A percentile compares a stretch with the other conserved stretches of the same genome.
Evolutionary conservation across 2,888 invertebrate genomes (phyloP).

Genomic region (Trilocha varians): DNA sequence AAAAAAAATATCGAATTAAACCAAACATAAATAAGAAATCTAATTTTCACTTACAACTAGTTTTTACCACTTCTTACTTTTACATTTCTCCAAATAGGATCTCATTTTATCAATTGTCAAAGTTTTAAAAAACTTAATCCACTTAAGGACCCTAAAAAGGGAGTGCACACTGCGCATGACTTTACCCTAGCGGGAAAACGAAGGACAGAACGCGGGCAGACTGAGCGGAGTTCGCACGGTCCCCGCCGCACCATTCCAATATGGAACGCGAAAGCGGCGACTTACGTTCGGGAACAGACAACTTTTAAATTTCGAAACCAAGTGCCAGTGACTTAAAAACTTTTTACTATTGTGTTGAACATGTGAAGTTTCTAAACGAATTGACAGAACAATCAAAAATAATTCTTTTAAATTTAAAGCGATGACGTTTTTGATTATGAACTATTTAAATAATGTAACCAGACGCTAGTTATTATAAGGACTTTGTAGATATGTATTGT

Average conservation of each 20-base stretch:
- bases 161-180: constrained; percentile 61
- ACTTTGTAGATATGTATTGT: too few relatives aligned
- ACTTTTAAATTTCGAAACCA: constrained; percentile 21
- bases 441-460: constrained; percentile 10
- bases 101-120: constrained; percentile 68
- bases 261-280: constrained; percentile 47
- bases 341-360: background rate
- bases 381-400: background rate
- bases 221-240: constrained; percentile 34
- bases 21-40: background rate
- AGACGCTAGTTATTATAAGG: too few relatives aligned
- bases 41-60: background rate
- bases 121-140: constrained; percentile 71
- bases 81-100: constrained; percentile 52
- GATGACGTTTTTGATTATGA: constrained; percentile 4
- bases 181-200: constrained; percentile 58
- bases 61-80: constrained; percentile 49
- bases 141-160: constrained; percentile 63
- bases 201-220: constrained; percentile 56
- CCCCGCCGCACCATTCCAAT: constrained; percentile 27
- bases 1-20: too few relatives aligned
- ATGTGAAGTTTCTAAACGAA: background rate
- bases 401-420: background rate
- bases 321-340: constrained; percentile 11
- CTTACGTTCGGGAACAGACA: constrained; percentile 35